Evolutionary conservation across 2,888 invertebrate genomes (phyloP).

Genomic region (Epistrophe eligans): DNA sequence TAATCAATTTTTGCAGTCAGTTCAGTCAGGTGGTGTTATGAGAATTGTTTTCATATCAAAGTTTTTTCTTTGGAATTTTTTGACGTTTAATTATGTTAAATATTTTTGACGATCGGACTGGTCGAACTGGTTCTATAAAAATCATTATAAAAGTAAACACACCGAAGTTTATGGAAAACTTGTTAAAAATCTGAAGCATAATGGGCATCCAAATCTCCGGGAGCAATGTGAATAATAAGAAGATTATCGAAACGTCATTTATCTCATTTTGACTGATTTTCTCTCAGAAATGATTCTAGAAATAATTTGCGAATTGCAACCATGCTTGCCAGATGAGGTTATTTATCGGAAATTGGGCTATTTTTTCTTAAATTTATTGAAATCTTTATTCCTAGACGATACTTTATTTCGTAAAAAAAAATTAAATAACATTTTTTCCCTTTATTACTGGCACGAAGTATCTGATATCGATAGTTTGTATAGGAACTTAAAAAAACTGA

Average conservation of each 20-base stretch:
- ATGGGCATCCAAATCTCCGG: neutral
- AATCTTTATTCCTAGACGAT: too few relatives aligned
- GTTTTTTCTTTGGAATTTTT: neutral
- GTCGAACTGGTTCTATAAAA: neutral
- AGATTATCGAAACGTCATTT: neutral
- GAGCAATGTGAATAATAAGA: neutral
- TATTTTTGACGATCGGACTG: neutral
- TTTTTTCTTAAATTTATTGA: too few relatives aligned
- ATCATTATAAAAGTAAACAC: neutral
- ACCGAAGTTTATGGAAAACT: neutral
- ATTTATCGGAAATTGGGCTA: too few relatives aligned
- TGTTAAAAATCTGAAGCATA: neutral
- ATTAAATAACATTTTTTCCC: too few relatives aligned
- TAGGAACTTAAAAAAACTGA: too few relatives aligned
- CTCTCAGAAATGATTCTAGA: too few relatives aligned
- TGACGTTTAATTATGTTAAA: neutral
- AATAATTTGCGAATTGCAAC: too few relatives aligned
- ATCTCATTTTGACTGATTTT: neutral
- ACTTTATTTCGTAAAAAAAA: too few relatives aligned
- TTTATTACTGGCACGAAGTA: too few relatives aligned
- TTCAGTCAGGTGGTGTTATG: neutral
- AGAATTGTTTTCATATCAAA: neutral
- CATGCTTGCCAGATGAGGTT: too few relatives aligned
- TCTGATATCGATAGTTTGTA: too few relatives aligned
- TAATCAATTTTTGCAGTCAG: conserved; percentile 10